Evolutionary conservation across 1,140 invertebrate genomes (phyloP), one percentile per base, ranked within the genome.

Genomic region (Tetranychus cinnabarinus): DNA sequence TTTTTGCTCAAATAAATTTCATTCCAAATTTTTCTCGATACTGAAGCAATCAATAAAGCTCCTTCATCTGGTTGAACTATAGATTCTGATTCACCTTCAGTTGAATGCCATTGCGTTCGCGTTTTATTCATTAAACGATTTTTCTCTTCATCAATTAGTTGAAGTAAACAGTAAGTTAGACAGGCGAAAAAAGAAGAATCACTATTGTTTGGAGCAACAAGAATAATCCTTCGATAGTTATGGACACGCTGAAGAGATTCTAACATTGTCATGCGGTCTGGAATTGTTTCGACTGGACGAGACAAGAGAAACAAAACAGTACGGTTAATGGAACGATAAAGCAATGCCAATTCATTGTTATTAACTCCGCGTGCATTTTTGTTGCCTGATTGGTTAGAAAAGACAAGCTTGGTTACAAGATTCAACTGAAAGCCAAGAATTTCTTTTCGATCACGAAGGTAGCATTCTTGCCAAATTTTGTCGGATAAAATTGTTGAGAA

Each of bases 1-100:
- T 97, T 96, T 70, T 97, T 97, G 67, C 83, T 88, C 2, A 89
- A 82, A 70, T 95, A 97, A 7, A 98, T 72, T 72, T 97, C 91
- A 68, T 95, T 89, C 93, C 93, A 98, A 1, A 98, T 89, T 65
- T 89, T 79, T 46, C 82, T 82, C 1, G 92, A 90, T 15, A 90
- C 90, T 48, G 71, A 74, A 2, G 84, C 81, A 74, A 96, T 87
- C 45, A 93, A 74, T 66, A 86, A 77, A 62, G 84, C 80, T 52
- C 81, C 85, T 39, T 89, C 75, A 64, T 80, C 78, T 61, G 85
- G 39, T 37, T 56, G 31, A 13, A 3, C 15, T 46, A 36, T 58
- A 15, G n/a, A 10, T 0, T 37, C 45, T 37, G 2, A 13, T 4
- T 45, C 52, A 34, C 39, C 35, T 6, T 6, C n/a, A 33, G 50